A percentile compares a stretch with the other conserved stretches of the same genome.
Evolutionary conservation across 2,888 invertebrate genomes (phyloP).

Genomic region (Callyntrura guangdongensis): DNA sequence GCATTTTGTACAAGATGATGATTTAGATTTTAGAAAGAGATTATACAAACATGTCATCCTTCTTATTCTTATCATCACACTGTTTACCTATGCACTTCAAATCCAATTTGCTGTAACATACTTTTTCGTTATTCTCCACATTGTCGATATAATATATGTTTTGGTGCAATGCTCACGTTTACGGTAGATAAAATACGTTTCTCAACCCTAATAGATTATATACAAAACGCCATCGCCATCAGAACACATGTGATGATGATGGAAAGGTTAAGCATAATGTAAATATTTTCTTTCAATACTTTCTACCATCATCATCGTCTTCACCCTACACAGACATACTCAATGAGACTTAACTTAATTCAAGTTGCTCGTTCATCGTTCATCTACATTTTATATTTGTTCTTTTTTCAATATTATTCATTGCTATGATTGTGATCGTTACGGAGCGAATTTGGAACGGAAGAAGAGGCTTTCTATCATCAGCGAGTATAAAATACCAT

Average conservation of each 20-base stretch:
- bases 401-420: background rate
- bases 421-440: background rate
- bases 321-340: background rate
- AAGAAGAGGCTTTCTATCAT: background rate
- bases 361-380: background rate
- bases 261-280: conserved; percentile 23
- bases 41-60: background rate
- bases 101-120: conserved; percentile 11
- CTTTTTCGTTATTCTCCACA: background rate
- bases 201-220: conserved; percentile 13
- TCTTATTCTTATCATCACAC: background rate
- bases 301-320: conserved; percentile 4
- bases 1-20: background rate
- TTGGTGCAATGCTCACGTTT: too few relatives aligned
- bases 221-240: background rate
- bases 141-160: conserved; percentile 1
- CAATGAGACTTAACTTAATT: background rate
- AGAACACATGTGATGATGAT: conserved; percentile 36
- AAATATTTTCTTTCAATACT: conserved; percentile 67
- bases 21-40: background rate
- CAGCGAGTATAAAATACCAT: background rate
- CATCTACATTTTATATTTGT: background rate
- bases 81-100: conserved; percentile 42
- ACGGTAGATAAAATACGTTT: too few relatives aligned
- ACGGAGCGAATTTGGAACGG: background rate